These are phyloP conservation scores for Neoascia interrupta DNA, from an alignment of 2,888 invertebrate species.

Conservation along the genomic window DNA sequence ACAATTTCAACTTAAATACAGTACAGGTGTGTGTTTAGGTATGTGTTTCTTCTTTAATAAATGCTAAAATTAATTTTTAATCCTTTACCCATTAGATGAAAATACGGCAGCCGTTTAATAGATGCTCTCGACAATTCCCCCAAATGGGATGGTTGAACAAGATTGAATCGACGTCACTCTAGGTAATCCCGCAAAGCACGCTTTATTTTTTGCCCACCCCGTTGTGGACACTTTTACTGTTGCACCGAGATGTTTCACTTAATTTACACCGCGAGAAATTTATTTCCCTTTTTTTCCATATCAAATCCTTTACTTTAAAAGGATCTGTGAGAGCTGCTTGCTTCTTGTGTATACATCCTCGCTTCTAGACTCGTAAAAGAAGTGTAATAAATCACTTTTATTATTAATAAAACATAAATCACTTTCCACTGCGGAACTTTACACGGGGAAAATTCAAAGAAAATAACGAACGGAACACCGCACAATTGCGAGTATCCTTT, in stretches of 20 bases:
- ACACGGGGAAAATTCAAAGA: constrained; percentile 66
- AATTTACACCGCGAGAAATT: constrained; percentile 46
- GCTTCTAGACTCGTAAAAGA: constrained; percentile 40
- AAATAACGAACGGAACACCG: constrained; percentile 50
- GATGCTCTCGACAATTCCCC: no score
- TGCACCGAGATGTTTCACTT: constrained; percentile 55
- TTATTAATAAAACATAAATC: constrained; percentile 78
- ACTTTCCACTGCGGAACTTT: constrained; percentile 67
- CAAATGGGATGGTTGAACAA: no score
- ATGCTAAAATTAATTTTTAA: no score
- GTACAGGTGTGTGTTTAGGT: no score
- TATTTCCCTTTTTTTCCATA: constrained; percentile 7
- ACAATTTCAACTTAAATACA: no score
- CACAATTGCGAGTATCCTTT: constrained; percentile 58
- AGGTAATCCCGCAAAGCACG: constrained; percentile 48
- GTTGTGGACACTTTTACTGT: constrained; percentile 20
- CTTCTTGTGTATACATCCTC: constrained; percentile 8
- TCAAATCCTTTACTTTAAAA: constrained; percentile 12
- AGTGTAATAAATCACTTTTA: constrained; percentile 77
- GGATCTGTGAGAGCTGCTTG: constrained; percentile 34
- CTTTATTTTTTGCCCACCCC: not conserved
- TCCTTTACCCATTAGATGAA: constrained; percentile 54
- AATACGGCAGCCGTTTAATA: no score
- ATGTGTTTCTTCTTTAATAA: no score
- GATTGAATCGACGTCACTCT: constrained; percentile 57